Conservation (phyloP, 2,113 vertebrate species). For the Telmatochromis sp. region DNA sequence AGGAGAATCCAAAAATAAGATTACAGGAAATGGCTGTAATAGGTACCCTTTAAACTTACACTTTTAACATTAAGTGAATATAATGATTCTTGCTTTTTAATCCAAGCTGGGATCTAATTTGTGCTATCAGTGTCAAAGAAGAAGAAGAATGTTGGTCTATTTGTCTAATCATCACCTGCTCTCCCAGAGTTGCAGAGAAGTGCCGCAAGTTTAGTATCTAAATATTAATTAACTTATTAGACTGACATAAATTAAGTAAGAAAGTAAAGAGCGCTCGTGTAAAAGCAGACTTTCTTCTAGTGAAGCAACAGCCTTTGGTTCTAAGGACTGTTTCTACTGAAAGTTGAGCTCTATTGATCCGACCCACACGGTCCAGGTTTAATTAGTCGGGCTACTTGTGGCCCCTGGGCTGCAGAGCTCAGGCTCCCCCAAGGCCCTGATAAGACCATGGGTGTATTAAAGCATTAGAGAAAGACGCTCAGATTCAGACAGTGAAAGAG, state of each 20-base stretch:
- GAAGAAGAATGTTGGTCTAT: not conserved
- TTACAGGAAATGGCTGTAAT: not conserved
- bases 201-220: not conserved
- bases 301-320: not conserved
- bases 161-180: not conserved
- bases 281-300: not conserved
- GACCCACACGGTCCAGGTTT: slow-evolving; percentile 19
- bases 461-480: slow-evolving; percentile 25
- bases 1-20: not conserved
- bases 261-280: not conserved
- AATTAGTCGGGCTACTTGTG: slow-evolving; percentile 46
- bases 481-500: slow-evolving; percentile 10
- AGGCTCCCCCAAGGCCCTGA: slow-evolving; percentile 25
- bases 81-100: not conserved
- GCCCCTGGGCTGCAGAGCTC: slow-evolving; percentile 27
- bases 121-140: not conserved
- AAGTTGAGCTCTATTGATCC: slow-evolving; percentile 35
- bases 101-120: not conserved
- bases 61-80: not conserved
- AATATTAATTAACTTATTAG: not conserved
- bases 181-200: not conserved
- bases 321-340: not conserved
- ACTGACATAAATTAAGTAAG: not conserved
- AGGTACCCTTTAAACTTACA: not conserved
- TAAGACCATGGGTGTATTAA: slow-evolving; percentile 33